Conservation (phyloP, 2,888 invertebrate species). For the Mythimna vitellina region DNA sequence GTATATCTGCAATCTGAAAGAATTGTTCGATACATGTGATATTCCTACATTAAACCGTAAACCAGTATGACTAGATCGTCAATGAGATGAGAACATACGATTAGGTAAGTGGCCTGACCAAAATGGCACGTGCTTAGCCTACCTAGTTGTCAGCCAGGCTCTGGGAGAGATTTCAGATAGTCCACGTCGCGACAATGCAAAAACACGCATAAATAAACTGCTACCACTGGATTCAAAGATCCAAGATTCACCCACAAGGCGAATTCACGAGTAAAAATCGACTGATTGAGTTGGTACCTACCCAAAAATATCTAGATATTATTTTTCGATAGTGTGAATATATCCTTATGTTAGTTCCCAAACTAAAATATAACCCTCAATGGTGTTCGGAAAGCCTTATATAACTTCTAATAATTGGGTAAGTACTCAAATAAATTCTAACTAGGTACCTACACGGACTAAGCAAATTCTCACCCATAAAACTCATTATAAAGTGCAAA, state of each 20-base stretch:
- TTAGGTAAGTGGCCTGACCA: conserved; percentile 62
- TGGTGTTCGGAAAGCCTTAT: not conserved
- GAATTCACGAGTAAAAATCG: no score
- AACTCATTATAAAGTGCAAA: not conserved
- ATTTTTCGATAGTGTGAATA: not conserved
- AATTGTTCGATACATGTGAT: conserved; percentile 64
- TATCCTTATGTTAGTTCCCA: no score
- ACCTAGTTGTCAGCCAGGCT: conserved; percentile 45
- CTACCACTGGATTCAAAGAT: conserved; percentile 13
- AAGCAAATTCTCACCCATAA: not conserved
- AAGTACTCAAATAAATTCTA: not conserved
- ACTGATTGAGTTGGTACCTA: no score
- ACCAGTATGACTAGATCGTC: conserved; percentile 71
- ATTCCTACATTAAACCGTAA: conserved; percentile 67
- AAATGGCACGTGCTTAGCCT: conserved; percentile 70
- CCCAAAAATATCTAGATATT: not conserved
- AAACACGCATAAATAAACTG: conserved; percentile 39
- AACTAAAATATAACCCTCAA: not conserved
- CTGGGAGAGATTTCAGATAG: conserved; percentile 60
- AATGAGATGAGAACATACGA: conserved; percentile 64
- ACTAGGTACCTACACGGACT: not conserved
- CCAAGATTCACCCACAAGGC: not conserved
- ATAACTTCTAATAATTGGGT: not conserved
- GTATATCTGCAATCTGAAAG: conserved; percentile 60
- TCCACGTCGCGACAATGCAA: conserved; percentile 27